phyloP scores from a whole-genome alignment of 1,140 invertebrate species.

The Spodoptera litura region DNA sequence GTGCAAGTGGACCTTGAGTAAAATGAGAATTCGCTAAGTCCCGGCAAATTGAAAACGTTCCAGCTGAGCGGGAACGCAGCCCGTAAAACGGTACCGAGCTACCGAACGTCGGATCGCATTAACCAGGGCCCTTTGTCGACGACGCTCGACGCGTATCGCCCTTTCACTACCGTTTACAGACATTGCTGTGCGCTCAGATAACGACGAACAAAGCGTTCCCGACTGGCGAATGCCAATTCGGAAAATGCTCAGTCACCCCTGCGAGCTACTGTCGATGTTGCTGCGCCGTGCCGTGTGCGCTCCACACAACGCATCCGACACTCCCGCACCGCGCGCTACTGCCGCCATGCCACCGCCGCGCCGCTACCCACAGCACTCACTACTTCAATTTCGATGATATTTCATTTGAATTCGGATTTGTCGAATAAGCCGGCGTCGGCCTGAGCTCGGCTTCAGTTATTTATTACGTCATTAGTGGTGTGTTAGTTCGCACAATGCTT shows the following conservation, averaged over 20 bases:
- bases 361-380: background rate
- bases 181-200: constrained; percentile 67
- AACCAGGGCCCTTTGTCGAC: constrained; percentile 47
- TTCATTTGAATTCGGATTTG: constrained; percentile 44
- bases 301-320: background rate
- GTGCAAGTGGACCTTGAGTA: constrained; percentile 60
- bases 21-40: constrained; percentile 64
- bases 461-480: constrained; percentile 39
- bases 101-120: constrained; percentile 49
- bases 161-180: constrained; percentile 58
- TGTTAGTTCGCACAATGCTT: constrained; percentile 34
- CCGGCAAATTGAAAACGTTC: constrained; percentile 64
- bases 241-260: constrained; percentile 68
- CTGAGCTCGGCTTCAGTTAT: constrained; percentile 22
- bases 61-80: constrained; percentile 50
- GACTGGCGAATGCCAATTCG: constrained; percentile 59
- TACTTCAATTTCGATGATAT: constrained; percentile 39
- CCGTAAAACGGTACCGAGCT: constrained; percentile 45
- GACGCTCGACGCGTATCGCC: constrained; percentile 48
- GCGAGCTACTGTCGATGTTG: constrained; percentile 54
- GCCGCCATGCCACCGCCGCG: background rate
- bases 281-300: background rate
- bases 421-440: constrained; percentile 14
- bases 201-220: constrained; percentile 67
- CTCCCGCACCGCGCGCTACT: too few relatives aligned